phyloP scores from a whole-genome alignment of 2,797 vertebrate genomes.

The Darevskia mixta region DNA sequence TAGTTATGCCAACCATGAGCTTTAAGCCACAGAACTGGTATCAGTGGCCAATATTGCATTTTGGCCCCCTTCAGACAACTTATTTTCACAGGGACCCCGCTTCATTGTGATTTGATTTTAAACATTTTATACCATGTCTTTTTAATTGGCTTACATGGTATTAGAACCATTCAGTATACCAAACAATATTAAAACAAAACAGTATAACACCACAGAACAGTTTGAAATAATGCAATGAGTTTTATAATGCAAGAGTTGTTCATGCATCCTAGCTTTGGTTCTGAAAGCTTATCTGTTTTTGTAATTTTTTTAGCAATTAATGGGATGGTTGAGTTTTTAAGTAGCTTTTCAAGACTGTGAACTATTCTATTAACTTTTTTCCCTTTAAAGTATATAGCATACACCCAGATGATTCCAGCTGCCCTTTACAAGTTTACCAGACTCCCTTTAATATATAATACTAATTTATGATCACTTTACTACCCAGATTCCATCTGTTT shows the following conservation, averaged over 20 bases:
- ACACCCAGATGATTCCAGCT: conserved; percentile 41
- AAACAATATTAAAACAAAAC: background rate
- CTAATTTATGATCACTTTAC: conserved; percentile 65
- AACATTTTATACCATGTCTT: background rate
- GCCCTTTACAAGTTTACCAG: conserved; percentile 54
- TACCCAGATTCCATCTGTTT: conserved; percentile 63
- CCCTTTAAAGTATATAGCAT: conserved; percentile 18
- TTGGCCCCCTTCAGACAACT: background rate
- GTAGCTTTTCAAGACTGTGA: background rate
- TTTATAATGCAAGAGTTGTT: background rate
- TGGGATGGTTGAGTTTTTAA: conserved; percentile 9
- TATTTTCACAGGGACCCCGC: background rate
- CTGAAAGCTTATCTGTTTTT: background rate
- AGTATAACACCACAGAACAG: background rate
- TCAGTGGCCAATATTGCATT: background rate
- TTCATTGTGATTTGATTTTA: background rate
- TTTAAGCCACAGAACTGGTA: background rate
- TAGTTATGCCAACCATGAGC: background rate
- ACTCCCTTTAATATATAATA: conserved; percentile 58
- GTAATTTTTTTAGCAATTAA: conserved; percentile 10
- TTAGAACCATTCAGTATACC: background rate
- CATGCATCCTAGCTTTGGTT: background rate
- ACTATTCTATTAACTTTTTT: conserved; percentile 9
- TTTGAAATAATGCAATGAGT: background rate
- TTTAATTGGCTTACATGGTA: no score